Percentiles rank a stretch among this genome's conserved stretches.
Evolutionary conservation across 2,888 invertebrate species (phyloP).

Genomic region (Pollenia angustigena): DNA sequence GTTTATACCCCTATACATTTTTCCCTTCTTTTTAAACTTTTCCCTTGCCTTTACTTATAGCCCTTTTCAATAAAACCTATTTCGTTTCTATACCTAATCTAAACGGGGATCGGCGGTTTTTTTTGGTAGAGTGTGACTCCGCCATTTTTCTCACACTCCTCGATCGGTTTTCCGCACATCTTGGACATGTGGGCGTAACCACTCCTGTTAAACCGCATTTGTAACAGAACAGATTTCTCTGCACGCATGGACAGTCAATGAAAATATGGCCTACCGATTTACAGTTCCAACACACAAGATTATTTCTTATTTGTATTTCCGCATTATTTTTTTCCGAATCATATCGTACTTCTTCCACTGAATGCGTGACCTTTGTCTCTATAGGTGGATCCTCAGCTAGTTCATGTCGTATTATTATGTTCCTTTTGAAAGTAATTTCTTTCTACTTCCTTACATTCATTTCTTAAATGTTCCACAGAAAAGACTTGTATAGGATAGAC

Average conservation of each 20-base stretch:
- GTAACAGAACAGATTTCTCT: constrained; percentile 4
- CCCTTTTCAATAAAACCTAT: neutral
- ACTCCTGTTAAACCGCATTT: neutral
- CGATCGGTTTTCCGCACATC: constrained; percentile 1
- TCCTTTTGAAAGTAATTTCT: constrained; percentile 1
- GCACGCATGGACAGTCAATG: neutral
- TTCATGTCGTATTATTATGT: neutral
- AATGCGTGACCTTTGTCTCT: neutral
- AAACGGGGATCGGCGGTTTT: neutral
- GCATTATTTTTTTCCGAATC: too few species aligned
- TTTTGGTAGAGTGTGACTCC: neutral
- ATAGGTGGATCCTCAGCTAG: neutral
- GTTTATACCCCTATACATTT: neutral
- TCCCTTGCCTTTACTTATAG: neutral
- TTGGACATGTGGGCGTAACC: neutral
- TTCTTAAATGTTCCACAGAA: constrained; percentile 7
- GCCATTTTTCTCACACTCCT: neutral
- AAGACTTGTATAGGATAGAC: constrained; percentile 6
- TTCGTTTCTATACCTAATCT: neutral
- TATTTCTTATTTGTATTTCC: neutral
- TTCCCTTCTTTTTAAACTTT: neutral
- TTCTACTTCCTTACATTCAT: neutral
- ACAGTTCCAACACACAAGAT: neutral
- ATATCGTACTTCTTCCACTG: neutral
- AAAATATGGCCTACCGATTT: neutral